Evolutionary conservation across 1,140 invertebrate species (phyloP), one percentile per base, ranked within the genome.

Genomic region (Eueides isabella): DNA sequence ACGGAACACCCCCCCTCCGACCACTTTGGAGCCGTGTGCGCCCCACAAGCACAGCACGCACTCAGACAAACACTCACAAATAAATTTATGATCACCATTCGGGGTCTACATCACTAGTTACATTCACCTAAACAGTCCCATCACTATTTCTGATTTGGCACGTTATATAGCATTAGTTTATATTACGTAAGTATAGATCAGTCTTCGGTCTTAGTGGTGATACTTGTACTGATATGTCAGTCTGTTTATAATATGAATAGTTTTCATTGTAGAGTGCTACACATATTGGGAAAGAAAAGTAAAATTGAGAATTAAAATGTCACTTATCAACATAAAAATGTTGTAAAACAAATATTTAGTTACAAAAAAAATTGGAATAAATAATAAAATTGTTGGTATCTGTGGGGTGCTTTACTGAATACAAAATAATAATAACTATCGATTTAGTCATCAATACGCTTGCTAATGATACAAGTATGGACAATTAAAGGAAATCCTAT

Each of bases 1-100:
- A 93, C 94, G 94, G 94, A 95, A 95, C 93, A 95, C 93, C 94
- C 94, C 94, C 85, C 94, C 94, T 89, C 93, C 93, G 80, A 94
- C 93, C 93, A 94, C 92, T 88, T 91, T 94, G 93, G 82, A 79
- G 93, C 84, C 88, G 85, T 89, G 77, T 75, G 77, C 82, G 81
- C 80, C 83, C 77, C 75, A 71, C 81, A 68, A 83, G 71, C 85
- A 82, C 83, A 85, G 76, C 80, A 78, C 79, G 70, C 76, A 79
- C 78, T 72, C 77, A 78, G 74, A 67, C 79, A 66, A 72, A 68
- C 81, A 75, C 74, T 35, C 61, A 69, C 73, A 79, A 75, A 69
- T 29, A 61, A 69, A 65, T 76, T 76, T 76, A 75, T 71, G 68
- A 75, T 48, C 74, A 79, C 74, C 78, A 85, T 77, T 77, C 77